Evolutionary conservation across 2,888 invertebrate species (phyloP), one percentile per base, ranked within the genome.

Genomic region (Pandemis corylana): DNA sequence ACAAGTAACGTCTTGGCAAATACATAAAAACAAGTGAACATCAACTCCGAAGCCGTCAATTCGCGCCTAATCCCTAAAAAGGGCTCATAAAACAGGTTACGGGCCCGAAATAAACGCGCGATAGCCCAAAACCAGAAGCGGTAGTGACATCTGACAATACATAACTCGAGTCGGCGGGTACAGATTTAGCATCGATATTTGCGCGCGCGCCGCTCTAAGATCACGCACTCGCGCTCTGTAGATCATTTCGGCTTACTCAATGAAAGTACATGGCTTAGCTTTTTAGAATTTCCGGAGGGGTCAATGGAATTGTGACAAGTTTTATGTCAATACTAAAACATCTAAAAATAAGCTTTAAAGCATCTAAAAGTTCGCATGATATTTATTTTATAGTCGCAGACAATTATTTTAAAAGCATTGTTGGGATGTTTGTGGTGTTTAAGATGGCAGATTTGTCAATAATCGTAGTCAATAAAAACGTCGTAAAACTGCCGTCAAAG

Each of bases 161-260:
- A 89, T 89, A 90, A 73, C 70, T 76, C 70, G 84, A 86, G 87
- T 87, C 89, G 85, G 88, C 83, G 84, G 80, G 79, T 87, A 89
- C 91, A 81, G 85, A 92, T 87, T 91, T 92, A 92, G 92, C 87
- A 80, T 82, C 89, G 90, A 90, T 91, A 91, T 90, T 90, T 85
- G 89, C 88, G 86, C 82, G 85, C 87, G 86, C 84, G 86, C 82
- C 80, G 85, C 83, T 83, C 76, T 76, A 82, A 86, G 85, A 84
- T 85, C 86, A 84, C 82, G 82, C 83, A 82, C 82, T 78, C 83
- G 83, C 80, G 81, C 82, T 82, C 84, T 75, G 80, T 79, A 76
- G 74, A 75, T 70, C 70, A 75, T 75, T 72, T 72, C 66, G 70
- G 70, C 70, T 62, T 70, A 75, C 44, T 75, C 74, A 75, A 75